These are phyloP conservation scores for Pedionomus torquatus DNA, from an alignment of 2,113 vertebrate species.

Conservation along the genomic window DNA sequence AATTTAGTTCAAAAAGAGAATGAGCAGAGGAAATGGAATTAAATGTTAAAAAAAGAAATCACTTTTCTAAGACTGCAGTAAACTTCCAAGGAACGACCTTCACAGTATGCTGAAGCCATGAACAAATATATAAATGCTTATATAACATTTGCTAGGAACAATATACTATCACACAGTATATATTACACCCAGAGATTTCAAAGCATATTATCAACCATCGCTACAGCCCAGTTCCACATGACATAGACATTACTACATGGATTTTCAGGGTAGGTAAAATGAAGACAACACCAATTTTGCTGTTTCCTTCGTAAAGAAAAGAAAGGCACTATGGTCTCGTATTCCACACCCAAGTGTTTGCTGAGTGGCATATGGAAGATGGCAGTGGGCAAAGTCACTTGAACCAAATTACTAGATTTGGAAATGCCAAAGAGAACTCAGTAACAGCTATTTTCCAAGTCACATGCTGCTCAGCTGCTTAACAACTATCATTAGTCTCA, in stretches of 20 bases:
- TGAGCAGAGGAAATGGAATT: background rate
- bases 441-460: fast-evolving
- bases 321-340: background rate
- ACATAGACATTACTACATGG: fast-evolving
- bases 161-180: background rate
- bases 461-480: background rate
- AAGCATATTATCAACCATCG: background rate
- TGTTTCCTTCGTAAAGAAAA: background rate
- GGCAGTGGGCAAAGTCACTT: background rate
- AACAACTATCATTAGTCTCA: background rate
- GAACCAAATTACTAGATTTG: background rate
- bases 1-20: slow-evolving; percentile 2
- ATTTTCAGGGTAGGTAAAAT: background rate
- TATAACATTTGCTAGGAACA: background rate
- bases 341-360: background rate
- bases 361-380: background rate
- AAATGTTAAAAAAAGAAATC: background rate
- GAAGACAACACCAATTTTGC: background rate
- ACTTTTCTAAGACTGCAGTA: background rate
- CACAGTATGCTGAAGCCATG: background rate
- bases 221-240: background rate
- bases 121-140: background rate
- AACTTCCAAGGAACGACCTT: background rate
- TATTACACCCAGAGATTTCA: background rate
- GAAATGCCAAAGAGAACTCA: background rate